Percentiles rank a stretch among this genome's conserved stretches.
These are phyloP conservation scores for Vollenhovia emeryi DNA, from an alignment of 1,140 invertebrate species.

Conservation along the genomic window DNA sequence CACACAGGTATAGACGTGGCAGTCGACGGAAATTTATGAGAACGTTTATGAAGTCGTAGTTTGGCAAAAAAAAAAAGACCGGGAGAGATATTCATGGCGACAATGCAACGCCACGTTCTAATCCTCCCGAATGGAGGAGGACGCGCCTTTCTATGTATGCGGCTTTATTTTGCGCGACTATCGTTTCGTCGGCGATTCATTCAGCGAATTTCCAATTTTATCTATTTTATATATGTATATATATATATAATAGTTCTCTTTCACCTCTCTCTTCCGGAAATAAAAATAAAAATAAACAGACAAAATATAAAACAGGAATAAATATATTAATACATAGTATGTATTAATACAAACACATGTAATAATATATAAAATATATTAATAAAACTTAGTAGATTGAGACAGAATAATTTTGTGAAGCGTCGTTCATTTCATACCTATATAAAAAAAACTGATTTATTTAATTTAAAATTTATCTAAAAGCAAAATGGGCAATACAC, in stretches of 20 bases:
- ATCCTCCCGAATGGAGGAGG: constrained; percentile 62
- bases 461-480: background rate
- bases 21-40: constrained; percentile 69
- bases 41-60: constrained; percentile 71
- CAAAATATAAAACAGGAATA: constrained; percentile 1
- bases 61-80: constrained; percentile 26
- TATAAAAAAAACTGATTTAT: background rate
- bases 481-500: background rate
- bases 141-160: constrained; percentile 7
- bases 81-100: constrained; percentile 58
- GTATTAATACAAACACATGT: background rate
- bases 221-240: background rate
- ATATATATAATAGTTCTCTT: background rate
- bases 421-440: background rate
- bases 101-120: constrained; percentile 60
- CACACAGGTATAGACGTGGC: background rate
- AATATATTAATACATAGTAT: background rate
- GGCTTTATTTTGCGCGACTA: constrained; percentile 56
- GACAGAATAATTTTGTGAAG: background rate
- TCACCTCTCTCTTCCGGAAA: background rate
- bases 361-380: background rate
- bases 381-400: background rate
- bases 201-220: constrained; percentile 41
- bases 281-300: background rate
- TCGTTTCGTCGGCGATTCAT: constrained; percentile 66